phyloP scores from a whole-genome alignment of 37 sponge, comb jelly and placozoan genomes.

The Axinella damicornis region DNA sequence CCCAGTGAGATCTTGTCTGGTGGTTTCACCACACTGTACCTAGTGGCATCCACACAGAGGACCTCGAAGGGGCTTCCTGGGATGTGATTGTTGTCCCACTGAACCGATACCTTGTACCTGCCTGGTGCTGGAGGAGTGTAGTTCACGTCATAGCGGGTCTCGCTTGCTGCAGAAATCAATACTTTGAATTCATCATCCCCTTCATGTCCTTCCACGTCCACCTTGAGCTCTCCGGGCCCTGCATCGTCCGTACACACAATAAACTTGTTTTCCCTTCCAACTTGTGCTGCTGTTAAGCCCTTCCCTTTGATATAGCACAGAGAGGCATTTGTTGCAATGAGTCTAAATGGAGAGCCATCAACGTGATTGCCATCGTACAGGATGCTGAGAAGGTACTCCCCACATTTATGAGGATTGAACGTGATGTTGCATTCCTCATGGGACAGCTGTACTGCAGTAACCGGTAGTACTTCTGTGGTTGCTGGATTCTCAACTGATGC shows the following conservation, averaged over 20 bases:
- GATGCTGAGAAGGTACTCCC: conserved; percentile 59
- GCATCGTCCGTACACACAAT: conserved; percentile 77
- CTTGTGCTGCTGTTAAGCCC: conserved; percentile 49
- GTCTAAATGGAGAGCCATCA: conserved; percentile 76
- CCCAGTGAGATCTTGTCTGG: conserved; percentile 45
- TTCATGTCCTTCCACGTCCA: conserved; percentile 65
- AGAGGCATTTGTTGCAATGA: conserved; percentile 48
- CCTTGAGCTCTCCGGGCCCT: conserved; percentile 70
- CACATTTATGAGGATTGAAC: conserved; percentile 34
- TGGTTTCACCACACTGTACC: conserved; percentile 17
- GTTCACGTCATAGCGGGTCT: conserved; percentile 50
- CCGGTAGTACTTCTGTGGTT: background rate
- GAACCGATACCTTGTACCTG: conserved; percentile 70
- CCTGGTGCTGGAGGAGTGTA: conserved; percentile 71
- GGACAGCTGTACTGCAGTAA: background rate
- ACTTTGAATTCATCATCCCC: conserved; percentile 60
- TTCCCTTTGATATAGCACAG: conserved; percentile 73
- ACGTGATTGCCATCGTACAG: conserved; percentile 69
- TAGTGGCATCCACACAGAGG: conserved; percentile 8
- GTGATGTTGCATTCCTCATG: conserved; percentile 19
- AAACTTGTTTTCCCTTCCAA: conserved; percentile 49
- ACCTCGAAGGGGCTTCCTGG: conserved; percentile 84
- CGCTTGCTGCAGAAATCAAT: conserved; percentile 53
- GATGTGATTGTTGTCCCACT: conserved; percentile 80
- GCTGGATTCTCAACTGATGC: background rate